Evolutionary conservation across 2,113 vertebrate species (phyloP), one percentile per base, ranked within the genome.

Genomic region (Vidua macroura): DNA sequence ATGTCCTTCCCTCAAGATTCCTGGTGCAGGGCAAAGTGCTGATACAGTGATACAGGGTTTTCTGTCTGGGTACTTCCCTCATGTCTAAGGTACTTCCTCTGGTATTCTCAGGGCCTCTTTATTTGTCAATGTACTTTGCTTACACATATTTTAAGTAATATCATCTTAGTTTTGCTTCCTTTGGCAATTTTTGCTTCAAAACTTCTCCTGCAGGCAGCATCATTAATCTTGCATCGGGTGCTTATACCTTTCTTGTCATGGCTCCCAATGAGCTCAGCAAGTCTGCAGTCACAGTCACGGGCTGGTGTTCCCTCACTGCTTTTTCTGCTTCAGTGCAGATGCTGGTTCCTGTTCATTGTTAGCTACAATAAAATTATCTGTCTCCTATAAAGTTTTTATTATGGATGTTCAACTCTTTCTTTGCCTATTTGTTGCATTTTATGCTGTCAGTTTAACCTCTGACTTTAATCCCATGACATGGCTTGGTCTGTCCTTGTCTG

Each of bases 201-300:
- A 11, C 33, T 73, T 73, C 51, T 95, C 80, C 77, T 59, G 56
- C 27, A 79, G 48, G 78, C 60, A 88, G 64, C 58, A 51, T 82
- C 85, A 86, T 94, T 89, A 95, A 95, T 95, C 89, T 93, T 95
- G 91, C 83, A 89, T 90, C 56, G 56, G 62, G 64, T 92, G 68
- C 72, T 83, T 87, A 27, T 84, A 79, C 43, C 31, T 88, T 88
- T 49, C 74, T 81, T 86, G 77, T 86, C 85, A 23, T 9, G 52
- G 41, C 49, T 94, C 93, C 67, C 48, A 90, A 63, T 53, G 77
- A 87, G 62, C 82, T 92, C 90, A 94, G 87, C 77, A 67, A 81
- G 46, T 86, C 35, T 81, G 60, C 70, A 66, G 88, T 89, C 68
- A 76, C 82, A 95, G 73, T 64, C 75, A 51, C 63, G 56, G 51